Conservation (phyloP, 2,797 vertebrate species). For the Poecilia wingei region DNA sequence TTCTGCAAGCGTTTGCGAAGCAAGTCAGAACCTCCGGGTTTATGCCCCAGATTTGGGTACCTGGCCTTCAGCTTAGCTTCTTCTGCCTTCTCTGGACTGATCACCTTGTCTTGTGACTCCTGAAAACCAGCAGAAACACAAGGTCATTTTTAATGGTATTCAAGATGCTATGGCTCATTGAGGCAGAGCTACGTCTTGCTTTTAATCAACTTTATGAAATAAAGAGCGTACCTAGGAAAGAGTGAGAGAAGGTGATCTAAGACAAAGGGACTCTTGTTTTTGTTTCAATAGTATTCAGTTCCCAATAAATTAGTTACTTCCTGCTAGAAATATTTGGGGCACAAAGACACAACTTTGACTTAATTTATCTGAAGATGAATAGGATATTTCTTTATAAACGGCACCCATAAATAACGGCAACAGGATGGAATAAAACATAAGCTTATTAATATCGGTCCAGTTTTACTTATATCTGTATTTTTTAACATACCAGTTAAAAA, state of each 20-base stretch:
- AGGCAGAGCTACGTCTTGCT: background rate
- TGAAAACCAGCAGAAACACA: conserved; percentile 60
- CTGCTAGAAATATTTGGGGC: background rate
- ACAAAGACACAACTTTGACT: background rate
- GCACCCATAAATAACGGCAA: background rate
- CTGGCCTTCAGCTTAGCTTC: conserved; percentile 97
- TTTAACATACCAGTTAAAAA: background rate
- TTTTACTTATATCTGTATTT: background rate
- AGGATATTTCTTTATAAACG: no score
- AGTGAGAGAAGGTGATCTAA: background rate
- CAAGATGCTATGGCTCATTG: background rate
- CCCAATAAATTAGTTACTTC: background rate
- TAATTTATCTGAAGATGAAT: background rate
- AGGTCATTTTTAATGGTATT: background rate
- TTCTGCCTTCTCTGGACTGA: conserved; percentile 94
- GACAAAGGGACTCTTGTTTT: background rate
- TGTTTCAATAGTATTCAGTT: background rate
- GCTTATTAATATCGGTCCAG: background rate
- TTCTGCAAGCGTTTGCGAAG: conserved; percentile 97
- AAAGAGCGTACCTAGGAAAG: background rate
- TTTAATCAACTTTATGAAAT: background rate
- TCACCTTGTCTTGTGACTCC: conserved; percentile 93
- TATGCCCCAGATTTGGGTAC: conserved; percentile 95
- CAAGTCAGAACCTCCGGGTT: conserved; percentile 96
- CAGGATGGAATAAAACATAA: background rate